Conservation (phyloP, 2,113 vertebrate genomes). For the Silurus meridionalis region DNA sequence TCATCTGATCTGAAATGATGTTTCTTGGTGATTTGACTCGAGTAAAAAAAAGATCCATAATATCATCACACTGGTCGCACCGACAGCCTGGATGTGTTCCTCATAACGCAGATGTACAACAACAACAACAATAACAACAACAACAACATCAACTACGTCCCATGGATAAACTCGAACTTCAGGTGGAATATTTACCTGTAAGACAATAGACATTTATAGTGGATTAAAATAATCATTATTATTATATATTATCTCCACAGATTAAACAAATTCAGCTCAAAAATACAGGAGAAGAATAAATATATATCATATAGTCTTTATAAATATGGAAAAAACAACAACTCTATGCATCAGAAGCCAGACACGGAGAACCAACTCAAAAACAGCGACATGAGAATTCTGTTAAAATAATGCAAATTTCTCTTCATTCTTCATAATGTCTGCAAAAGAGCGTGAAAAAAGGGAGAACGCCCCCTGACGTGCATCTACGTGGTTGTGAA, state of each 20-base stretch:
- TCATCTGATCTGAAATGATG: not conserved
- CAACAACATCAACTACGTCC: not conserved
- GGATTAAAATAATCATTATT: slow-evolving; percentile 13
- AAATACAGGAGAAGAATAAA: slow-evolving; percentile 15
- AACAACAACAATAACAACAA: not conserved
- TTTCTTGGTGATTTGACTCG: not conserved
- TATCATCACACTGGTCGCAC: not conserved
- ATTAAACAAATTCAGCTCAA: not conserved
- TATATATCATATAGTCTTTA: slow-evolving; percentile 24
- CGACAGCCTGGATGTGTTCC: not conserved
- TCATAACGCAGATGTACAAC: not conserved
- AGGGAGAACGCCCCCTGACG: not conserved
- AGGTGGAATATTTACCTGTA: not conserved
- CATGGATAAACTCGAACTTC: not conserved
- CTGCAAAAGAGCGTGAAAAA: not conserved
- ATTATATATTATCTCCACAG: not conserved
- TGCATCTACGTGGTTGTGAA: not conserved
- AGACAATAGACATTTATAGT: slow-evolving; percentile 6
- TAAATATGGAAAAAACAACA: not conserved
- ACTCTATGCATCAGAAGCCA: not conserved
- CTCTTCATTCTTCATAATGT: not conserved
- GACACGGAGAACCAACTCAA: not conserved
- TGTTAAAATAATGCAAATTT: not conserved
- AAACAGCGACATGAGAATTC: not conserved
- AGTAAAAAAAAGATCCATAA: not conserved